phyloP scores from a whole-genome alignment of 2,797 vertebrate genomes.

The Bothrops alternatus region DNA sequence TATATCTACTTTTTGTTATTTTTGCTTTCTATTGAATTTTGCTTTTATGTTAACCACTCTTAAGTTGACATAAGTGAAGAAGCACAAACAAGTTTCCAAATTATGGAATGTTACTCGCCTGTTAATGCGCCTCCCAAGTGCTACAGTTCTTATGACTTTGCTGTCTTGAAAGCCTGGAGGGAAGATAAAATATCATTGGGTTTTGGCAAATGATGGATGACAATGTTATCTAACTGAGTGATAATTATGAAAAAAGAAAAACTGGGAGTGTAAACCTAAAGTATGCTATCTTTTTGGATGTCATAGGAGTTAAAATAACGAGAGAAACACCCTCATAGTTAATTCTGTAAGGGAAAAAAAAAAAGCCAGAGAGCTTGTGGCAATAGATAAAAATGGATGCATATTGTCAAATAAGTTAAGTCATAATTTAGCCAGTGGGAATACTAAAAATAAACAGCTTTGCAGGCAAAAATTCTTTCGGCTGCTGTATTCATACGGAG shows the following conservation, averaged over 20 bases:
- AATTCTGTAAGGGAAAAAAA: rapidly evolving
- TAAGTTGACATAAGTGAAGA: background rate
- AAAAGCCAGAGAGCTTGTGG: background rate
- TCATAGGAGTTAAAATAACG: rapidly evolving
- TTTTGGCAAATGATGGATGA: background rate
- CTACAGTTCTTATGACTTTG: background rate
- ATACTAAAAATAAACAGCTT: constrained; percentile 18
- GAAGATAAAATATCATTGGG: background rate
- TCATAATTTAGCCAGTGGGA: constrained; percentile 14
- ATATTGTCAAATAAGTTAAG: constrained; percentile 13
- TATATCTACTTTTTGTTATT: background rate
- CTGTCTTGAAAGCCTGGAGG: background rate
- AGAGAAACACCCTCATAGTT: background rate
- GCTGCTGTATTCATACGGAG: background rate
- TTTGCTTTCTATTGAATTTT: background rate
- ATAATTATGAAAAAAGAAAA: background rate
- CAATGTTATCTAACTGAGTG: background rate
- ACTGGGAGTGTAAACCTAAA: background rate
- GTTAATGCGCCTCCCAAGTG: background rate
- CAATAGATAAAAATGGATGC: constrained; percentile 11
- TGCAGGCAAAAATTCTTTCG: constrained; percentile 7
- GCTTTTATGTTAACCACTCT: background rate
- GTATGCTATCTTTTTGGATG: background rate
- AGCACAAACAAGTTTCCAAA: background rate
- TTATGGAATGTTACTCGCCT: background rate